phyloP scores from a whole-genome alignment of 2,113 vertebrate species.

The Oncorhynchus tshawytscha region DNA sequence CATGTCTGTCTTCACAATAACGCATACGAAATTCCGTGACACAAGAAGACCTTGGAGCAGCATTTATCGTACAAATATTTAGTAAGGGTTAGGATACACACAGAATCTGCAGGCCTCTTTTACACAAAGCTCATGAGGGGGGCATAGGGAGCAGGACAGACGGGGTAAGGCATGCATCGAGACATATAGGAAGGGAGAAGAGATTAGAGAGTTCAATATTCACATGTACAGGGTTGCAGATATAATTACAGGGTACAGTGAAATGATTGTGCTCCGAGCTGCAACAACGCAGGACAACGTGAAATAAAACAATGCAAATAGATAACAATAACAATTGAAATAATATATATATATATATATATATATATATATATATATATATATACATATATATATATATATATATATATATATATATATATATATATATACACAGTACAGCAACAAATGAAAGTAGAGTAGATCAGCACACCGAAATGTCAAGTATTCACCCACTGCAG shows the following conservation, averaged over 20 bases:
- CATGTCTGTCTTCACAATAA: too few species aligned
- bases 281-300: too few species aligned
- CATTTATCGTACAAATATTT: too few species aligned
- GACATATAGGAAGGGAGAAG: background rate
- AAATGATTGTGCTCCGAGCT: too few species aligned
- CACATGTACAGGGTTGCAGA: too few species aligned
- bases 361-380: constrained; percentile 16
- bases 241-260: too few species aligned
- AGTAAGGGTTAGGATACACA: background rate
- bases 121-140: too few species aligned
- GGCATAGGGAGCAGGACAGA: background rate
- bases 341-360: background rate
- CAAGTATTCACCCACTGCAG: constrained; percentile 70
- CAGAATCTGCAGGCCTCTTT: background rate
- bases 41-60: too few species aligned
- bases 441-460: constrained; percentile 40
- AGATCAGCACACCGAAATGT: constrained; percentile 70
- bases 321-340: background rate
- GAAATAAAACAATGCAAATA: too few species aligned
- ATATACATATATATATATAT: constrained; percentile 20
- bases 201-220: too few species aligned
- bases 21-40: too few species aligned
- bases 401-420: background rate
- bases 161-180: background rate
- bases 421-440: constrained; percentile 37